These are phyloP conservation scores for Polyodon spathula DNA, from an alignment of 2,113 vertebrate genomes.

Conservation along the genomic window DNA sequence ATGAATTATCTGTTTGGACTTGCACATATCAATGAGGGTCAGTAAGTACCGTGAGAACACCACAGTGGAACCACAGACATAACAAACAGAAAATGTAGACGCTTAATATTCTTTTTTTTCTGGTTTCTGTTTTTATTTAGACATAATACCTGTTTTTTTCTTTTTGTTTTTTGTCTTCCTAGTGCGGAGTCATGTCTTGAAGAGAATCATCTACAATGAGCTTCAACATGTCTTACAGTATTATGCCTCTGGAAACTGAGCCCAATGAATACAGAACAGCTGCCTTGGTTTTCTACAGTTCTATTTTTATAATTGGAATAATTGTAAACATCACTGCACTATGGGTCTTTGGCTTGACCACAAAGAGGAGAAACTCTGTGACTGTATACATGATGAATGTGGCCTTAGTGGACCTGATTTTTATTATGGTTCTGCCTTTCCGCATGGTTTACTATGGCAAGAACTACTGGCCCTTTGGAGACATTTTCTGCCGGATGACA, in stretches of 20 bases:
- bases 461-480: constrained; percentile 78
- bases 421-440: constrained; percentile 77
- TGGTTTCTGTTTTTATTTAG: not conserved
- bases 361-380: constrained; percentile 86
- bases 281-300: constrained; percentile 74
- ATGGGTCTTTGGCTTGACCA: constrained; percentile 92
- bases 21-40: no score
- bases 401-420: constrained; percentile 76
- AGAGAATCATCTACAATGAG: constrained; percentile 8
- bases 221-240: constrained; percentile 14
- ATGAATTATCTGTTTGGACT: no score
- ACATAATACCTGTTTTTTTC: not conserved
- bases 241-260: constrained; percentile 26
- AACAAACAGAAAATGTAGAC: no score
- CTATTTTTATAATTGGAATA: constrained; percentile 70
- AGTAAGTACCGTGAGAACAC: no score
- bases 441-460: constrained; percentile 70
- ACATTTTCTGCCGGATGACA: constrained; percentile 70
- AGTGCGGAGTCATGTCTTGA: not conserved
- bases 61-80: no score
- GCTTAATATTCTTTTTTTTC: not conserved
- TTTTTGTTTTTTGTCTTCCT: constrained; percentile 1
- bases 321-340: constrained; percentile 79
- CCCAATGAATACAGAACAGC: constrained; percentile 65
- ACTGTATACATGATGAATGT: constrained; percentile 94